Base-by-base conservation (phyloP, 2,797 vertebrate species). In the Eulemur rubriventer region DNA sequence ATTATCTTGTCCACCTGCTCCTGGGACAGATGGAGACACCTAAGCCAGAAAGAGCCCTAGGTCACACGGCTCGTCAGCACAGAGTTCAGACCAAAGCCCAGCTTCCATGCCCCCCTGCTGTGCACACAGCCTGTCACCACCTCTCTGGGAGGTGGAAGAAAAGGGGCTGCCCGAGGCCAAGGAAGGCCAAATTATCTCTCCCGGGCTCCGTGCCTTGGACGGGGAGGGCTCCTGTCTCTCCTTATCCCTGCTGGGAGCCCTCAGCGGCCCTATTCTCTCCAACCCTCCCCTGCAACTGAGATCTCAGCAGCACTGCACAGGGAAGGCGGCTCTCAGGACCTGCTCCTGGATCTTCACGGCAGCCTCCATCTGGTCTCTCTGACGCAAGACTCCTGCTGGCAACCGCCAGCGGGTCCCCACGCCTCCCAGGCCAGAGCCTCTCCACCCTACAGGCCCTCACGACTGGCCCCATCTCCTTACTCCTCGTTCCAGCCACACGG, bases 141-240 rank as follows among this genome's bases (percentile, higher is more conserved):
- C 72, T 33, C 52, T 14, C 46, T 79, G 33, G n/a, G 11, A 50
- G 14, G 6, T 2, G 6, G 20, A 17, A 43, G 2, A 14, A 63
- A 52, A 10, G 2, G 16, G n/a, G 3, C 33, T 48, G 12, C 18
- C 52, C 3, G 38, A 41, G 65, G 48, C 33, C 41, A 28, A 17
- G 38, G 18, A 16, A 83, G 12, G 20, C 17, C 59, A 38, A 1
- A 14, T 0, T 3, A 28, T 30, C n/a, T 65, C n/a, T 55, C 22
- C 0, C 0, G 43, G 38, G 20, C 20, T 65, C 76, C 22, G 13
- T 1, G 13, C 43, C 43, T 48, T 6, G 61, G 26, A 11, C 16
- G 2, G 1, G 17, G 41, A 83, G 10, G 2, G 20, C 10, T 65
- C 69, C 18, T 8, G 17, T 78, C 13, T 86, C 38, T 26, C 38